Evolutionary conservation across 2,797 vertebrate species (phyloP).

Genomic region (Hemibagrus guttatus): DNA sequence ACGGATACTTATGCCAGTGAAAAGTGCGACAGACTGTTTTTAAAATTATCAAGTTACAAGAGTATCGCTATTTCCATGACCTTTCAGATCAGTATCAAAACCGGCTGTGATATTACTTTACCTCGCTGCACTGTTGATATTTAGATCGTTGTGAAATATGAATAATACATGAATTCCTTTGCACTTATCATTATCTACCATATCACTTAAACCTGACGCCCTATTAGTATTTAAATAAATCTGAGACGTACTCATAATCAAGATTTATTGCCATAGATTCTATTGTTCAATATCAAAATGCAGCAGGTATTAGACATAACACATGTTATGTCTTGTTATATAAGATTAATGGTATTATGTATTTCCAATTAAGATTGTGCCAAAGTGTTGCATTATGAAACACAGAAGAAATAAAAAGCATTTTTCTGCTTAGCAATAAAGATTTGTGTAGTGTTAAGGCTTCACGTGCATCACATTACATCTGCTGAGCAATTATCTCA

Average conservation of each 20-base stretch:
- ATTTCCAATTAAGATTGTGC: background rate
- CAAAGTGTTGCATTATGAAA: background rate
- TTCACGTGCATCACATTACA: slow-evolving; percentile 54
- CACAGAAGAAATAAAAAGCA: background rate
- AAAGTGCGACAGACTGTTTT: slow-evolving; percentile 44
- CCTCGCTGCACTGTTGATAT: slow-evolving; percentile 19
- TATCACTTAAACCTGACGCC: background rate
- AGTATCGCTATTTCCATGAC: slow-evolving; percentile 48
- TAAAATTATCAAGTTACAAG: slow-evolving; percentile 45
- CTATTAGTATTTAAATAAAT: background rate
- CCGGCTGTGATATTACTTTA: slow-evolving; percentile 44
- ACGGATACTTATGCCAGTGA: slow-evolving; percentile 13
- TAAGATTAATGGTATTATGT: background rate
- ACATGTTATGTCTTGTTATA: background rate
- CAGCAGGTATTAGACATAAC: background rate
- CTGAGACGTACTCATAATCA: background rate
- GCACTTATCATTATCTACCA: slow-evolving; percentile 8
- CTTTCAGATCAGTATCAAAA: slow-evolving; percentile 52
- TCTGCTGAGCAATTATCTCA: slow-evolving; percentile 50
- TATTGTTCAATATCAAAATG: background rate
- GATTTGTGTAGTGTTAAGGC: slow-evolving; percentile 39
- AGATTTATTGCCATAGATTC: background rate
- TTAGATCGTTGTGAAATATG: slow-evolving; percentile 42
- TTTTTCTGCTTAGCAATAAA: slow-evolving; percentile 23
- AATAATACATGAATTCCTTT: slow-evolving; percentile 28